Evolutionary conservation across 2,113 vertebrate genomes (phyloP), one percentile per base, ranked within the genome.

Genomic region (Larimichthys crocea): DNA sequence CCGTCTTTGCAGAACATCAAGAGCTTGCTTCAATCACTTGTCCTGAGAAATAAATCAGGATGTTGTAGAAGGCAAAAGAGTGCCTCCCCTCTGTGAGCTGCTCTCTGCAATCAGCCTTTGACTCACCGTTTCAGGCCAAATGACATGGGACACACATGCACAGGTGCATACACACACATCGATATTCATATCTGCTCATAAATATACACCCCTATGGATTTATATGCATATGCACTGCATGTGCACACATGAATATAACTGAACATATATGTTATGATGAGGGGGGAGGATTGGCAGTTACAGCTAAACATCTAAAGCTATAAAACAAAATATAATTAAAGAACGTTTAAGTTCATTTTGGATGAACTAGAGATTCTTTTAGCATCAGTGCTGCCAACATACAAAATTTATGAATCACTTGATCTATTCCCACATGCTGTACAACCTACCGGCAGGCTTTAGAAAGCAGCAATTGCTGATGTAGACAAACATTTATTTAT

Each of bases 81-180:
- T 19, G 61, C 59, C 61, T 63, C 72, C 88, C 87, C 80, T 84
- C 75, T 76, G 86, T 79, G 87, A 90, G 74, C 85, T 60, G 69
- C 76, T 90, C 79, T 62, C 46, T 88, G 86, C 83, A 91, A 88
- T 88, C 90, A 92, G 80, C 82, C 67, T 82, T 61, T 76, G 85
- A 86, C 50, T 90, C 79, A 76, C 77, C 49, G 14, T 82, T 88
- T 60, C 48, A 70, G 75, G 46, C 55, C 59, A 77, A 61, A 80
- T 71, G 75, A 74, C 53, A n/a, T 55, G 57, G 63, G 48, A 52
- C 48, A 52, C 64, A 62, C 40, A 62, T 40, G 17, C 50, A 52
- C 48, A 42, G 2, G 10, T n/a, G 20, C n/a, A 48, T 35, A 24
- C 22, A 12, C 17, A 12, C 24, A 57, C 16, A 56, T 5, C 14